phyloP scores from a whole-genome alignment of 2,797 vertebrate genomes.

The Lemur catta region DNA sequence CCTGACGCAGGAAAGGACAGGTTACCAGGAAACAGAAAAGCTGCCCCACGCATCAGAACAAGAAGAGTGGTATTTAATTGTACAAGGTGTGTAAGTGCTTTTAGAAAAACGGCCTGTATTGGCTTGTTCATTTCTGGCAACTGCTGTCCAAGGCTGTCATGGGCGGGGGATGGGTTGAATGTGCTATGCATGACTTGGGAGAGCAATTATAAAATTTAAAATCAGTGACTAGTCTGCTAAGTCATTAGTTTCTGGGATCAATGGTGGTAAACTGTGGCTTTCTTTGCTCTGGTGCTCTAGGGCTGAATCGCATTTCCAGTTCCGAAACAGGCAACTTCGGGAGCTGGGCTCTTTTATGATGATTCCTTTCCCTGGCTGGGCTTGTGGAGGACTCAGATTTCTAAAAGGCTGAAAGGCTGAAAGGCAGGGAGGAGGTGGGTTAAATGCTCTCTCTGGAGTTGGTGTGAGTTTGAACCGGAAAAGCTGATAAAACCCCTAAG shows the following conservation, averaged over 20 bases:
- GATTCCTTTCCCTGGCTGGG: not conserved
- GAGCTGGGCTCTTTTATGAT: not conserved
- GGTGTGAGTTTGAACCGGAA: not conserved
- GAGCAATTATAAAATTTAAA: not conserved
- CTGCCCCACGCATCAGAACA: not conserved
- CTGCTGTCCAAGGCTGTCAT: not conserved
- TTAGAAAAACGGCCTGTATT: not conserved
- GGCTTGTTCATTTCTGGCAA: not conserved
- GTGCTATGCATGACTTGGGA: not conserved
- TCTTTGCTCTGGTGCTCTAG: not conserved
- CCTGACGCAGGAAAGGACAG: not conserved
- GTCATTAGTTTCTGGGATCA: not conserved
- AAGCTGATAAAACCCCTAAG: not conserved
- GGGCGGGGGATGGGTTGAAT: not conserved
- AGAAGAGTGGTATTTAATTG: conserved; percentile 14
- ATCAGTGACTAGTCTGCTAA: not conserved
- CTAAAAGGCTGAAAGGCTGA: not conserved
- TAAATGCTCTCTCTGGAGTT: not conserved
- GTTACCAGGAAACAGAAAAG: not conserved
- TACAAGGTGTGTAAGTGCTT: conserved; percentile 3
- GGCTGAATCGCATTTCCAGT: not conserved
- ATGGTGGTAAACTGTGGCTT: not conserved
- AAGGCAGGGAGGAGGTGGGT: not conserved
- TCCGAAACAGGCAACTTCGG: not conserved
- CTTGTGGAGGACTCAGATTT: not conserved